Percentiles rank a stretch among this genome's conserved stretches.
Conservation (phyloP, 1,140 invertebrate genomes). For the Zelostemma sp. region DNA sequence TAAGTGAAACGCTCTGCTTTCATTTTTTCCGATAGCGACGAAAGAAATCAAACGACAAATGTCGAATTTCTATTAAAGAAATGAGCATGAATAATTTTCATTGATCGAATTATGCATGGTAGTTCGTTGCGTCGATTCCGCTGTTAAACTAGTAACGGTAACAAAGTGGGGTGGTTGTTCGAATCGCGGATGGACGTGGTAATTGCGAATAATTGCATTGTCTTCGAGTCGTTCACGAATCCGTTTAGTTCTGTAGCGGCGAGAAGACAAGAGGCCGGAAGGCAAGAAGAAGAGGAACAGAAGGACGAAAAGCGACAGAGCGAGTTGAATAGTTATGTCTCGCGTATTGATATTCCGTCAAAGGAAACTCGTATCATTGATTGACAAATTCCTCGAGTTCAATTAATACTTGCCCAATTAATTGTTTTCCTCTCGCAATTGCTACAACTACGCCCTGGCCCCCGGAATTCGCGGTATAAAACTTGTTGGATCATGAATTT, state of each 20-base stretch:
- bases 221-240: constrained; percentile 67
- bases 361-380: constrained; percentile 33
- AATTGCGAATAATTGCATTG: constrained; percentile 72
- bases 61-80: too few relatives aligned
- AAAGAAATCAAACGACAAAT: too few relatives aligned
- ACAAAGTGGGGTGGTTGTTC: constrained; percentile 66
- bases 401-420: not conserved
- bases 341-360: constrained; percentile 31
- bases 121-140: constrained; percentile 42
- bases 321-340: constrained; percentile 39
- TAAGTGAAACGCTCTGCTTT: too few relatives aligned
- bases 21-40: too few relatives aligned
- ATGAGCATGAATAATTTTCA: too few relatives aligned
- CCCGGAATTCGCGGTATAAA: too few relatives aligned
- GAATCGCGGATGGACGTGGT: constrained; percentile 64
- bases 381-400: constrained; percentile 29
- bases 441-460: too few relatives aligned
- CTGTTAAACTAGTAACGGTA: constrained; percentile 60
- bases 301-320: constrained; percentile 13
- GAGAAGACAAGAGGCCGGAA: constrained; percentile 27
- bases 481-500: too few relatives aligned
- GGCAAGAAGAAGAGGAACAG: constrained; percentile 21
- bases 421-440: not conserved
- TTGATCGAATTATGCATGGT: not conserved
- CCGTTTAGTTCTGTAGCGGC: constrained; percentile 42